phyloP scores from a whole-genome alignment of 2,888 invertebrate genomes.

The Stramonita haemastoma region DNA sequence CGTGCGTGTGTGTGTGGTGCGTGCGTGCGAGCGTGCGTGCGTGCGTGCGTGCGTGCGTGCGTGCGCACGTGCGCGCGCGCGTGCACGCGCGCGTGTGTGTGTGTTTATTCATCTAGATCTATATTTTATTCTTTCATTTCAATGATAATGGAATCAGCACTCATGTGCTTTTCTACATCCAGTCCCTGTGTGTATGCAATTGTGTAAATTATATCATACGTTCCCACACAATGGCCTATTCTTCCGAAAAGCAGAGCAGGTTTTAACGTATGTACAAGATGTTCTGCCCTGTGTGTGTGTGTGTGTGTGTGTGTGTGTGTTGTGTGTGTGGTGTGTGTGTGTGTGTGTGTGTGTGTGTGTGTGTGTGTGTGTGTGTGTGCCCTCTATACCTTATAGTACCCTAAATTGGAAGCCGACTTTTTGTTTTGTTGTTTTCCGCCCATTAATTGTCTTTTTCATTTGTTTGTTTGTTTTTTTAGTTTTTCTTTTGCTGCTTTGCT shows the following conservation, averaged over 20 bases:
- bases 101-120: not conserved
- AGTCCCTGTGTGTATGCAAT: too few species aligned
- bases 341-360: conserved; percentile 33
- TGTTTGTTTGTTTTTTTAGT: not conserved
- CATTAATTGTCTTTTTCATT: not conserved
- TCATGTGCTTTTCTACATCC: too few species aligned
- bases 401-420: not conserved
- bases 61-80: not conserved
- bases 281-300: not conserved
- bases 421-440: not conserved
- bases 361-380: conserved; percentile 26
- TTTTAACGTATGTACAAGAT: not conserved
- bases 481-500: not conserved
- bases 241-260: too few species aligned
- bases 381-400: not conserved
- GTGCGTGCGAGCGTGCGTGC: not conserved
- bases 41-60: not conserved
- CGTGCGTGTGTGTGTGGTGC: not conserved
- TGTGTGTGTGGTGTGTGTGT: conserved; percentile 2
- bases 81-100: not conserved
- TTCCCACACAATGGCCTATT: too few species aligned
- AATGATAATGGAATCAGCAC: too few species aligned
- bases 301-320: not conserved
- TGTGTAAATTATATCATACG: too few species aligned
- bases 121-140: not conserved